Conservation (phyloP, 2,797 vertebrate species). For the Morus bassanus region DNA sequence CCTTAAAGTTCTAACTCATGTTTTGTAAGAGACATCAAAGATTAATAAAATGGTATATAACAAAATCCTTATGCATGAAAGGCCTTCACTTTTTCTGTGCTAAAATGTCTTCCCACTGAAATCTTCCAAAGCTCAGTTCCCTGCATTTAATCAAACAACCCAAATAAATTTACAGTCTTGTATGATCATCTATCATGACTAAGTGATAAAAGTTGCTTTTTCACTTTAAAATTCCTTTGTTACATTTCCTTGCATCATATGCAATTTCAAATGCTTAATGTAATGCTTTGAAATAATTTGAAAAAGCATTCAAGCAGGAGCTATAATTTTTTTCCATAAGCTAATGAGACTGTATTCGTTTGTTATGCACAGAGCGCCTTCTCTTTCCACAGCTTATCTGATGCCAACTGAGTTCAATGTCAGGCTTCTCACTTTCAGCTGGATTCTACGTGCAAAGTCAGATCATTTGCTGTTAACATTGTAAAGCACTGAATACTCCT, state of each 20-base stretch:
- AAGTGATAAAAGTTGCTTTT: background rate
- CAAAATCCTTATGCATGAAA: background rate
- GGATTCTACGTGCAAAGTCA: background rate
- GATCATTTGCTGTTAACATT: background rate
- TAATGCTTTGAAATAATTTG: background rate
- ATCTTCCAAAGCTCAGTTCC: background rate
- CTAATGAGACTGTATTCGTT: background rate
- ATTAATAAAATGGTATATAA: background rate
- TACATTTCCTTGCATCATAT: background rate
- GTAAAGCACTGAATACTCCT: background rate
- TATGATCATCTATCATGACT: background rate
- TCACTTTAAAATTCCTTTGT: background rate
- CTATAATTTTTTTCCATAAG: background rate
- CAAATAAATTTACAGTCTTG: background rate
- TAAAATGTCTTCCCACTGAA: background rate
- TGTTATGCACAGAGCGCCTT: rapidly evolving
- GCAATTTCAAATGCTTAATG: background rate
- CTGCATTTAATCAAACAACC: background rate
- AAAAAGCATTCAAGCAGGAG: background rate
- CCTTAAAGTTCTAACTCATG: background rate
- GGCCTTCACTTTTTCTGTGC: background rate
- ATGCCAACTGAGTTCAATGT: background rate
- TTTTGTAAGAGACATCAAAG: background rate
- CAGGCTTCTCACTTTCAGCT: background rate
- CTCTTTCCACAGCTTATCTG: background rate